phyloP scores from a whole-genome alignment of 2,797 vertebrate species.

The Erpetoichthys calabaricus region DNA sequence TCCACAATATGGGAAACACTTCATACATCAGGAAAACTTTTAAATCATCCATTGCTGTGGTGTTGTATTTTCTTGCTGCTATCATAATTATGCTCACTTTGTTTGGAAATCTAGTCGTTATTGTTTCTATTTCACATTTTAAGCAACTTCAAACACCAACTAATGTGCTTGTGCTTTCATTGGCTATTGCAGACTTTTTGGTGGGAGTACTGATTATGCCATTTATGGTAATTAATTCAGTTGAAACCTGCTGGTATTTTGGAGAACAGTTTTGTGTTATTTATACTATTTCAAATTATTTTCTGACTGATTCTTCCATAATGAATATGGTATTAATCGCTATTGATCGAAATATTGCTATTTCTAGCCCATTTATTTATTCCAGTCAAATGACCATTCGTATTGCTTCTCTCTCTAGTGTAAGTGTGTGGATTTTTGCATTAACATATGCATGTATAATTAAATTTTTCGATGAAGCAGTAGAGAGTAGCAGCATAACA shows the following conservation, averaged over 20 bases:
- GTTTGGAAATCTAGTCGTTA: conserved; percentile 31
- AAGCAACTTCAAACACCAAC: conserved; percentile 33
- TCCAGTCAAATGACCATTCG: conserved; percentile 2
- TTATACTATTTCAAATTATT: conserved; percentile 33
- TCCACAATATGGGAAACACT: too few species aligned
- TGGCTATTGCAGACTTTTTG: conserved; percentile 29
- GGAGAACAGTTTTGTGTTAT: conserved; percentile 32
- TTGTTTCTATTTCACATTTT: conserved; percentile 31
- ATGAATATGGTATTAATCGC: conserved; percentile 34
- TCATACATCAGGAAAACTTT: too few species aligned
- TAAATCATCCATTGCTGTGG: too few species aligned
- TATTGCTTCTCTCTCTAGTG: neutral
- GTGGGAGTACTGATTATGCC: conserved; percentile 34
- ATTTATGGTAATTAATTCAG: conserved; percentile 30
- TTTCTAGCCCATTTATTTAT: conserved; percentile 13
- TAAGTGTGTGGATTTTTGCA: conserved; percentile 1
- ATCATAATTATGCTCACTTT: conserved; percentile 17
- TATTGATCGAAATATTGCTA: conserved; percentile 29
- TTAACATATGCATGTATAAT: conserved; percentile 5
- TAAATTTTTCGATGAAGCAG: neutral
- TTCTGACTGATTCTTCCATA: conserved; percentile 35
- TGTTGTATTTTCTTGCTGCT: too few species aligned
- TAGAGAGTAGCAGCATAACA: neutral
- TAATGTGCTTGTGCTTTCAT: conserved; percentile 36
- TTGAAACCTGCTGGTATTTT: conserved; percentile 40